phyloP scores from a whole-genome alignment of 2,797 vertebrate genomes.

The Neosilurus mollespiculum region DNA sequence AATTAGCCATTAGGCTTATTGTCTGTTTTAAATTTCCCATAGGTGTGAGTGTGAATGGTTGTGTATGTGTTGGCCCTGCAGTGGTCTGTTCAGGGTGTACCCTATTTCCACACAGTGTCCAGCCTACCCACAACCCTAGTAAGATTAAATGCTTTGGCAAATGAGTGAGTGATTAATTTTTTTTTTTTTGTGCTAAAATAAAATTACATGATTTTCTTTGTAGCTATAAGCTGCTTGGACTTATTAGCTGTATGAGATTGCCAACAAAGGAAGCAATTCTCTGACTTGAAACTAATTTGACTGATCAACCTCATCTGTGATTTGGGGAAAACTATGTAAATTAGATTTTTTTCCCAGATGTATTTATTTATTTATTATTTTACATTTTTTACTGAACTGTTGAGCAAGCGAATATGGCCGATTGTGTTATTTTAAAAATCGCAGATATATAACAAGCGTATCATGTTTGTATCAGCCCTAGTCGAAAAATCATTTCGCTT shows the following conservation, averaged over 20 bases:
- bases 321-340: neutral
- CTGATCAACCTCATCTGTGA: neutral
- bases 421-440: neutral
- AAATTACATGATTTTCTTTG: neutral
- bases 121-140: too few species aligned
- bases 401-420: neutral
- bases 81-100: too few species aligned
- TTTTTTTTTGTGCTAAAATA: neutral
- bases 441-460: neutral
- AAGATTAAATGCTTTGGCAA: too few species aligned
- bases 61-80: too few species aligned
- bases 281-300: neutral
- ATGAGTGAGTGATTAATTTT: too few species aligned
- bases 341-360: neutral
- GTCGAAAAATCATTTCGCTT: neutral
- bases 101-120: too few species aligned
- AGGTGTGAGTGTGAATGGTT: too few species aligned
- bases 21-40: too few species aligned
- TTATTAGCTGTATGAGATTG: neutral
- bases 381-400: too few species aligned
- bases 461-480: neutral
- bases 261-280: neutral
- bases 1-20: too few species aligned
- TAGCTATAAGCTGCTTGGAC: neutral
- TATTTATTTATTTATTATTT: too few species aligned